phyloP scores from a whole-genome alignment of 2,113 vertebrate genomes.

The Cervus canadensis region DNA sequence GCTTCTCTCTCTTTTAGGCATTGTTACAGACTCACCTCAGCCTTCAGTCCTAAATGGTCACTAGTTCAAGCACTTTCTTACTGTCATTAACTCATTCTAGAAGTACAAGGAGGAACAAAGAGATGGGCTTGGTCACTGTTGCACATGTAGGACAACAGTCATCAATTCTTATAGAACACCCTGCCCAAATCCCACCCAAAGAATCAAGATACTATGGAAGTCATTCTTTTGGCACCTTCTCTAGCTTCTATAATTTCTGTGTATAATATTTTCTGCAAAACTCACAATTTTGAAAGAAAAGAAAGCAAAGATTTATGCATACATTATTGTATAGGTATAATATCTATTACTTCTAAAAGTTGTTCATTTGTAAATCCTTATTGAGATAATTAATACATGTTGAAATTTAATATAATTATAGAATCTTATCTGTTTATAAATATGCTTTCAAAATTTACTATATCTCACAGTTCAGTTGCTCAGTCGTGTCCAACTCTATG shows the following conservation, averaged over 20 bases:
- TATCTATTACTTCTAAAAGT: background rate
- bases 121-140: background rate
- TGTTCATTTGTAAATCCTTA: background rate
- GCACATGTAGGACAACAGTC: background rate
- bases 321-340: background rate
- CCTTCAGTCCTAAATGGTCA: background rate
- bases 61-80: background rate
- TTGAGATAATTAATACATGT: background rate
- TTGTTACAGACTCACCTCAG: background rate
- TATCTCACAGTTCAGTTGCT: background rate
- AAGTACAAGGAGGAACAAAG: background rate
- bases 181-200: background rate
- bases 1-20: background rate
- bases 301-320: background rate
- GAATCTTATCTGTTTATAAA: background rate
- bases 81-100: background rate
- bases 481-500: background rate
- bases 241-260: background rate
- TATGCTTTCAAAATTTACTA: background rate
- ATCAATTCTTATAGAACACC: background rate
- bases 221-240: background rate
- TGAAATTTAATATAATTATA: conserved; percentile 15
- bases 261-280: background rate
- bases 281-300: background rate
- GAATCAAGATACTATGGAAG: background rate